Conservation (phyloP, 2,888 invertebrate genomes). For the Erebia aethiops region DNA sequence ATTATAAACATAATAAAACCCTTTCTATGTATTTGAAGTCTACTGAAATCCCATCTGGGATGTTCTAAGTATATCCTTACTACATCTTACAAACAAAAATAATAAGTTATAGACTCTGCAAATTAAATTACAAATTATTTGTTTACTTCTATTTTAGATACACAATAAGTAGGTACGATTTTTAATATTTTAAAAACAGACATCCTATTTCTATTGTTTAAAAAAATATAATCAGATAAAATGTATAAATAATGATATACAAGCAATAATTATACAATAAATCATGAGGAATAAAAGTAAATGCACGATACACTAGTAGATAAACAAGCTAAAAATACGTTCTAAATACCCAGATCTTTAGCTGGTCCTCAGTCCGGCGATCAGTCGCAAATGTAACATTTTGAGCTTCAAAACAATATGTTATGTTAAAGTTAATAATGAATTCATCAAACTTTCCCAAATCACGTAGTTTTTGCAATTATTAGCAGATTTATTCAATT, state of each 20-base stretch:
- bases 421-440: constrained; percentile 22
- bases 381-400: constrained; percentile 39
- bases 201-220: background rate
- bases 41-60: background rate
- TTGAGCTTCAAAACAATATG: constrained; percentile 31
- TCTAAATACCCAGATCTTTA: constrained; percentile 36
- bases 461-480: constrained; percentile 44
- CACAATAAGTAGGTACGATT: background rate
- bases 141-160: background rate
- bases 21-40: background rate
- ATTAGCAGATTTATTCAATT: constrained; percentile 40
- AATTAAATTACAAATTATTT: background rate
- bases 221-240: background rate
- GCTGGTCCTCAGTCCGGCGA: constrained; percentile 29
- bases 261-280: constrained; percentile 13
- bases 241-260: background rate
- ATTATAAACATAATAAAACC: background rate
- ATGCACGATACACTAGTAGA: constrained; percentile 7
- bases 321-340: constrained; percentile 42
- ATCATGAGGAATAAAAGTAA: constrained; percentile 25
- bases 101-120: background rate
- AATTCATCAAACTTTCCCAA: constrained; percentile 39
- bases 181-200: background rate
- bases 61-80: background rate
- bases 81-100: background rate